A percentile compares a stretch with the other conserved stretches of the same genome.
Evolutionary conservation across 2,888 invertebrate genomes (phyloP).

Genomic region (Andrena hattorfiana): DNA sequence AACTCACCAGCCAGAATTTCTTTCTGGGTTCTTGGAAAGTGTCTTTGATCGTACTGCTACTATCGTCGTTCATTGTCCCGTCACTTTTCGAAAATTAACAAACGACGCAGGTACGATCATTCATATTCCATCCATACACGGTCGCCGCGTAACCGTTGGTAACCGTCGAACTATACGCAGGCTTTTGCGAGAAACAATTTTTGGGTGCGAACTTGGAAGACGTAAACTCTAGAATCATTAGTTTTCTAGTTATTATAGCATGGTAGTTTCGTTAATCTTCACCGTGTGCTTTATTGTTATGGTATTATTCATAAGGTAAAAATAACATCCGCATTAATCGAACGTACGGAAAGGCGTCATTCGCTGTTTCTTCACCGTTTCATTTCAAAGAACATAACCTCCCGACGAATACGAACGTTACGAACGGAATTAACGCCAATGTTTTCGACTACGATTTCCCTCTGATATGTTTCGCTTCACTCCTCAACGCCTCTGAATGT

Average conservation of each 20-base stretch:
- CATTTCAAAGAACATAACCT: conserved; percentile 3
- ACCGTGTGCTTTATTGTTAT: conserved; percentile 23
- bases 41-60: conserved; percentile 75
- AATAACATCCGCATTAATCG: background rate
- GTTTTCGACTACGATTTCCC: background rate
- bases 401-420: background rate
- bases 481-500: background rate
- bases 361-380: background rate
- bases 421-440: background rate
- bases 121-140: conserved; percentile 17
- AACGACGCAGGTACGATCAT: background rate
- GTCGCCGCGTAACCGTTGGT: background rate
- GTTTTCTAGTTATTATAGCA: background rate
- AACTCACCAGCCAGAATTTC: conserved; percentile 81
- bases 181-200: background rate
- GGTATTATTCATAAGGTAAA: conserved; percentile 39
- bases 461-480: background rate
- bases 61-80: conserved; percentile 70
- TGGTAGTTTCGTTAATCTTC: conserved; percentile 22
- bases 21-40: conserved; percentile 80
- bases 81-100: conserved; percentile 14
- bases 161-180: conserved; percentile 15
- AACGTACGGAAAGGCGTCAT: background rate
- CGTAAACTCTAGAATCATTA: conserved; percentile 17
- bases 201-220: conserved; percentile 19